Base-by-base conservation (phyloP, 2,113 vertebrate genomes). In the Eclectus roratus region DNA sequence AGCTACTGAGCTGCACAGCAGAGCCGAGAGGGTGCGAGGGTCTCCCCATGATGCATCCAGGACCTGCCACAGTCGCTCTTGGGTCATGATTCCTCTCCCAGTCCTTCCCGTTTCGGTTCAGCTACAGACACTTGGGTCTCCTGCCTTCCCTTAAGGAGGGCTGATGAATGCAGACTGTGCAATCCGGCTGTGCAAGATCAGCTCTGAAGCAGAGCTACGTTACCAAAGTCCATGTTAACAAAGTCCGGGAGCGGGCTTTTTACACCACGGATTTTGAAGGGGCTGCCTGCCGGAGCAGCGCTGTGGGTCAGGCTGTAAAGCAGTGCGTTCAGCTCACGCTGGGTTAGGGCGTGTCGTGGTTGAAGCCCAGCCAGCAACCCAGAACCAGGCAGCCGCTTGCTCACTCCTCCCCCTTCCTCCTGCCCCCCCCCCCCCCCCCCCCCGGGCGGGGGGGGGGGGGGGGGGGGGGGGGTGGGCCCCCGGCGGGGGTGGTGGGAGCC, bases 1-100 rank as follows among this genome's bases (percentile, higher is more conserved):
- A 33, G 85, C 78, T 47, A 87, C 95, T 33, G 88, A 92, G 41
- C 82, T 14, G 7, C 97, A 94, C 35, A 96, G 76, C 77, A 97
- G 43, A 68, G 78, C 94, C 0, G 37, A 81, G 21, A 92, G 37
- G 41, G 21, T 12, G 3, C 10, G 3, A 52, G 55, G 52, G n/a
- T 85, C 84, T 25, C 19, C 21, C 68, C 53, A 69, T 1, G n/a
- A 55, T 21, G 50, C 33, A 35, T 94, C 85, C 69, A 94, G 44
- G 39, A 93, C 19, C 60, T 93, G 70, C 78, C 81, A 84, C 71
- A 91, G 74, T 46, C 2, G 7, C 35, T 88, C 88, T 43, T 73
- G 80, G 49, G 47, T 56, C 95, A 96, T 93, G 56, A 46, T 35
- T 85, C 55, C 17, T 91, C n/a, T 56, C 14, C 28, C 9, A 46